Evolutionary conservation across 1,140 invertebrate genomes (phyloP), one percentile per base, ranked within the genome.

Genomic region (Pogonomyrmex californicus): DNA sequence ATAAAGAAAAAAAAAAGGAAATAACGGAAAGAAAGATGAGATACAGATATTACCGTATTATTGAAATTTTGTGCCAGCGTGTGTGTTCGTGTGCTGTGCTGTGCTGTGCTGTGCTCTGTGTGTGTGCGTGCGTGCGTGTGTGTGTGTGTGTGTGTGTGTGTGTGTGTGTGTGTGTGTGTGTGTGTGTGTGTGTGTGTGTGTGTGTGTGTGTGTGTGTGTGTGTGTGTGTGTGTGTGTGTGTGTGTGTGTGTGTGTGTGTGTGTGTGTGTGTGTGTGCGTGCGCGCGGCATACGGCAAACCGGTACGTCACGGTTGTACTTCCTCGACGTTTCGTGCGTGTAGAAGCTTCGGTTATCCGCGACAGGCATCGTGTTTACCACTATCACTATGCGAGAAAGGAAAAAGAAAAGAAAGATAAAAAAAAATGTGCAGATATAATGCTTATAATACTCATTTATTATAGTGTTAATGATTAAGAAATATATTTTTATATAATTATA

Each of bases 401-500:
- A 79, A 87, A 47, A 49, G 33, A 12, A 58, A 47, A 73, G 51
- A 58, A 60, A 36, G 44, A 56, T 71, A 33, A 71, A 86, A 81
- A 86, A 90, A 82, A 90, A 82, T 88, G 81, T 88, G 86, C 88
- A 91, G 66, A 91, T 91, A 92, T 92, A 89, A 94, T 94, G 94
- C 94, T 94, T 94, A 94, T 92, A 95, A 95, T 95, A 95, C 95
- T 95, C 95, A 95, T 95, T 94, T 95, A 95, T 95, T 94, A 94
- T 95, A 95, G 94, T 95, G 95, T 95, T 95, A 95, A 95, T 91
- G 92, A 87, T 94, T 95, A 95, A 95, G 93, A 95, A 95, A 95
- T 95, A 95, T 95, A 95, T 95, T 95, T 95, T 95, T 95, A 93
- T 95, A 95, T 95, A 93, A 95, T 93, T 95, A 94, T 94, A 94